phyloP scores from a whole-genome alignment of 2,888 invertebrate species.

The Drosophila vallismaia region DNA sequence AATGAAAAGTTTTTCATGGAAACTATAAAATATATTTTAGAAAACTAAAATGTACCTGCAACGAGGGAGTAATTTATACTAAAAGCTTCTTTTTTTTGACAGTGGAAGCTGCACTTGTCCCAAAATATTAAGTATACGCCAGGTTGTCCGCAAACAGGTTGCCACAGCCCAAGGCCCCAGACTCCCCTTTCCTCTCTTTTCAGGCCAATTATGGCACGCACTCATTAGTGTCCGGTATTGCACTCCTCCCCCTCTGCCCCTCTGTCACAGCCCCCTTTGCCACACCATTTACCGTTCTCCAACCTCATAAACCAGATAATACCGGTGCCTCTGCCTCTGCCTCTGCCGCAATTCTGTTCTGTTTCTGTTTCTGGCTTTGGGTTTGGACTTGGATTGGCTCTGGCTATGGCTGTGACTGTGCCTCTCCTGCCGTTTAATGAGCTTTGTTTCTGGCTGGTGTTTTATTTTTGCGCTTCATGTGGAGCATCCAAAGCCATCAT shows the following conservation, averaged over 20 bases:
- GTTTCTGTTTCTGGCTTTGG: slow-evolving; percentile 31
- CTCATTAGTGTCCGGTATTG: slow-evolving; percentile 45
- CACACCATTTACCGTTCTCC: slow-evolving; percentile 59
- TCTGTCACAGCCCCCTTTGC: slow-evolving; percentile 5
- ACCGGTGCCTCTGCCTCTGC: slow-evolving; percentile 27
- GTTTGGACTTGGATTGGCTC: slow-evolving; percentile 18
- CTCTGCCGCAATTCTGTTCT: slow-evolving; percentile 41
- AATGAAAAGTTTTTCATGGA: no score
- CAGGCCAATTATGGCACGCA: slow-evolving; percentile 60
- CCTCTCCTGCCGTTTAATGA: slow-evolving; percentile 39
- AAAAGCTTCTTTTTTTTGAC: neutral
- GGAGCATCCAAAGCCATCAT: slow-evolving; percentile 12
- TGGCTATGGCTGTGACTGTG: slow-evolving; percentile 3
- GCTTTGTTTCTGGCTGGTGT: slow-evolving; percentile 25
- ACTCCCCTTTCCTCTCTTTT: no score
- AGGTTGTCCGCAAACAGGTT: slow-evolving; percentile 24
- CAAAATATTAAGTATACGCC: slow-evolving; percentile 53
- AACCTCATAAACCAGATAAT: slow-evolving; percentile 68
- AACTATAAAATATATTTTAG: no score
- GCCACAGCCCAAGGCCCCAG: slow-evolving; percentile 45
- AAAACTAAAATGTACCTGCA: no score
- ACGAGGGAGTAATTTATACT: no score
- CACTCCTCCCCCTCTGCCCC: neutral
- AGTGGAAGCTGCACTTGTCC: neutral
- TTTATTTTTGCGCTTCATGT: slow-evolving; percentile 21